Evolutionary conservation across 1,140 invertebrate species (phyloP), one percentile per base, ranked within the genome.

Genomic region (Temnothorax nylanderi): DNA sequence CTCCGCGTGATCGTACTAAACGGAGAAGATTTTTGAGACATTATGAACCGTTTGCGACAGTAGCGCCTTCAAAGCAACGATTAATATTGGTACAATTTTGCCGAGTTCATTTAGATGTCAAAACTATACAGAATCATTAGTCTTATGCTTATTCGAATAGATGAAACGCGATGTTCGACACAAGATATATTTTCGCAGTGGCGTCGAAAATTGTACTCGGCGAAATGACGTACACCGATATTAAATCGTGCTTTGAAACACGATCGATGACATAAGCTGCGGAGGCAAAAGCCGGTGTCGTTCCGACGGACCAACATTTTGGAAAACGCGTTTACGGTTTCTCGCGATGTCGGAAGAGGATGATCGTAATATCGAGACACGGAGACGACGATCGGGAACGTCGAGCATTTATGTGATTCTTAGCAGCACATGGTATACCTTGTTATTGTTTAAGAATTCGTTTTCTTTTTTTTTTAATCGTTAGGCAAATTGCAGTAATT

Each of bases 401-500:
- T 92, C 88, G 76, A 94, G 86, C 87, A 54, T 87, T 91, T 90
- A 92, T 94, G 92, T 94, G 93, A 93, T 94, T 92, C 62, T 92
- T 94, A 94, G 91, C 91, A 93, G 90, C 92, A 92, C 92, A 90
- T 93, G 91, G 91, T 93, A 93, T 92, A 94, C 85, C 89, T 95
- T 94, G 93, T 95, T 94, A 94, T 93, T 93, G 91, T 94, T 94
- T 93, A 93, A 94, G 91, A 93, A 92, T 92, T 91, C 89, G 89
- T 93, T 92, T 93, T 91, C 37, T 89, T 91, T 92, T 92, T 90
- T 91, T 90, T 91, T 93, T 92, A 90, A 93, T 93, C 88, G 89
- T 93, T 94, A 93, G 81, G 91, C 41, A 91, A 93, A 93, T 88
- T 89, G 72, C 91, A 91, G 64, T 91, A 92, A 92, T 92, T 92